Evolutionary conservation across 1,140 invertebrate genomes (phyloP), one percentile per base, ranked within the genome.

Genomic region (Bradysia coprophila): DNA sequence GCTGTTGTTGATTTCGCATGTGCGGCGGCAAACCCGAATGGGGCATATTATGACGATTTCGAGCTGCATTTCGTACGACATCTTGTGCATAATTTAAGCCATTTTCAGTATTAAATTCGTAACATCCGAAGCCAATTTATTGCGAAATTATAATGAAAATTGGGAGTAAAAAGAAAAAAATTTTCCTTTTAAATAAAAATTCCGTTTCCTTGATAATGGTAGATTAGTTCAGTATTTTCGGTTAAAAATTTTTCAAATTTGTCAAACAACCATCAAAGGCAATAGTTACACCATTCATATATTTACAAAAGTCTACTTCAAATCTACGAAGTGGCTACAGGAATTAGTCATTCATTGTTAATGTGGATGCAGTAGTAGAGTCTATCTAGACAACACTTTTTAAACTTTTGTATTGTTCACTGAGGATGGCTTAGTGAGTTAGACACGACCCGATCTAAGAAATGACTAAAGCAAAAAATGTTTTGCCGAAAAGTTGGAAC

Each of bases 21-120:
- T 61, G 59, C 19, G 53, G 48, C 2, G 58, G 58, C 49, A 62
- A 51, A 2, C 56, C 54, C 6, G 49, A 51, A 45, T 61, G 58
- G 10, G 55, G 56, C 42, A 57, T 56, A 34, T 43, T 44, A 38
- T 56, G 56, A 19, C 57, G 44, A 16, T 40, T 46, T 38, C 48
- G 52, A 15, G 43, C 47, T 15, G 55, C 57, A 43, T 56, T 59
- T 37, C 58, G 53, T 42, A 57, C 56, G 21, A 38, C 63, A 51
- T 51, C 65, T 66, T 22, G 56, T 38, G 19, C 57, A 43, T n/a
- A 60, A 57, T 34, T 45, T 58, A 32, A 51, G 45, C n/a, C 42
- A 43, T 43, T 38, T 38, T 23, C 19, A 38, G 22, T 23, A 43
- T 43, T 37, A 38, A 11, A 24, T 24, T 43, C 34, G 28, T 24